phyloP scores from a whole-genome alignment of 2,113 vertebrate species.

The Epinephelus cyanopodus region DNA sequence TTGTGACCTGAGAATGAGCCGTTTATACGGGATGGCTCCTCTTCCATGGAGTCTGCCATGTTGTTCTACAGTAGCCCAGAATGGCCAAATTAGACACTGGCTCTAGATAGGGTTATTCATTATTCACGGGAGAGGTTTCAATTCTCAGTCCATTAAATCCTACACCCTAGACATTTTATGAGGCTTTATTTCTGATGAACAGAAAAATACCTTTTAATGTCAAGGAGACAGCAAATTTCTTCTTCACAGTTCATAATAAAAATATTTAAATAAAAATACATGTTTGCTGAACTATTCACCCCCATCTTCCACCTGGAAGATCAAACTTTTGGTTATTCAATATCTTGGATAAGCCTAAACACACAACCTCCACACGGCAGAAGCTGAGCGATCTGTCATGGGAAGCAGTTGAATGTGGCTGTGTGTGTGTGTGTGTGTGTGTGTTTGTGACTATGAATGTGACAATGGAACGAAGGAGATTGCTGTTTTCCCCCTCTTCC shows the following conservation, averaged over 20 bases:
- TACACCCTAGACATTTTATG: not conserved
- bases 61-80: too few species aligned
- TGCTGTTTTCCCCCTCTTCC: constrained; percentile 32
- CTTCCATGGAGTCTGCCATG: too few species aligned
- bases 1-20: too few species aligned
- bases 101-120: too few species aligned
- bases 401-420: constrained; percentile 1
- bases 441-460: constrained; percentile 7
- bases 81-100: too few species aligned
- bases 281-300: not conserved
- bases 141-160: too few species aligned
- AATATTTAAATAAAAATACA: not conserved
- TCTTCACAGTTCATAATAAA: too few species aligned
- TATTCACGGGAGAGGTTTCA: too few species aligned
- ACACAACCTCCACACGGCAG: not conserved
- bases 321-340: not conserved
- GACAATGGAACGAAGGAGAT: constrained; percentile 47
- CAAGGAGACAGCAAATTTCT: not conserved
- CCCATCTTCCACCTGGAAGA: not conserved
- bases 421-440: not conserved
- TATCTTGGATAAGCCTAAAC: not conserved
- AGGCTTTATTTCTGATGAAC: not conserved
- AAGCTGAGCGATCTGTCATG: not conserved
- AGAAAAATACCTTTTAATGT: not conserved
- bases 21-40: too few species aligned